Evolutionary conservation across 30 jellyfish, hydroid and myxozoan species (phyloP).

Genomic region (Catostylus mosaicus): DNA sequence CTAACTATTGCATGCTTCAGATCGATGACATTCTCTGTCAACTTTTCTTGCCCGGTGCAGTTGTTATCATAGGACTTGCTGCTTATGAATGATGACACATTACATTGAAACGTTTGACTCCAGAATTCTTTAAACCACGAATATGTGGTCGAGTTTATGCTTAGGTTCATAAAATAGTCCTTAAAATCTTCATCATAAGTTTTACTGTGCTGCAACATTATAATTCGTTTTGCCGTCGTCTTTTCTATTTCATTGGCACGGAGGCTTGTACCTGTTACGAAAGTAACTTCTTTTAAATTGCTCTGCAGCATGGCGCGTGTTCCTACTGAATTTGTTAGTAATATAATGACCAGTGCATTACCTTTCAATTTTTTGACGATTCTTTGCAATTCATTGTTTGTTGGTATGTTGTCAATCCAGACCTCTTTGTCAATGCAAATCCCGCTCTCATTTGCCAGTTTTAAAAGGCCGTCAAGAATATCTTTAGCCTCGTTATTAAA

Average conservation of each 20-base stretch:
- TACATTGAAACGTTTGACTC: conserved; percentile 73
- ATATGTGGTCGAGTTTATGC: neutral
- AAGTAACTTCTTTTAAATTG: neutral
- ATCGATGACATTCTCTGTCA: conserved; percentile 17
- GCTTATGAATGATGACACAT: neutral
- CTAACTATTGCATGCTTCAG: conserved; percentile 36
- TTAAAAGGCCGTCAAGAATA: conserved; percentile 13
- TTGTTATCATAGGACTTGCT: neutral
- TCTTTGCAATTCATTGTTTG: neutral
- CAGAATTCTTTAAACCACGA: conserved; percentile 71
- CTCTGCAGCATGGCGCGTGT: conserved; percentile 53
- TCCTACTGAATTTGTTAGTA: conserved; percentile 31
- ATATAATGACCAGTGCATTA: conserved; percentile 39
- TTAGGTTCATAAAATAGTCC: conserved; percentile 24
- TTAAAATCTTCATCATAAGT: conserved; percentile 6
- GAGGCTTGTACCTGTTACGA: conserved; percentile 26
- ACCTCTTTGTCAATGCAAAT: conserved; percentile 36
- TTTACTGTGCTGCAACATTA: conserved; percentile 4
- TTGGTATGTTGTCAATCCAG: conserved; percentile 24
- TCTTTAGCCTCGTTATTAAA: conserved; percentile 45
- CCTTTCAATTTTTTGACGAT: neutral
- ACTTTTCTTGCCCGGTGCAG: conserved; percentile 63
- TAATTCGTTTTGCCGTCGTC: conserved; percentile 4
- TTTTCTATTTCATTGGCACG: neutral
- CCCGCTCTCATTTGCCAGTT: conserved; percentile 1